Percentiles rank a stretch among this genome's conserved stretches.
These are phyloP conservation scores for Argyrosomus regius DNA, from an alignment of 2,797 vertebrate genomes.

Conservation along the genomic window DNA sequence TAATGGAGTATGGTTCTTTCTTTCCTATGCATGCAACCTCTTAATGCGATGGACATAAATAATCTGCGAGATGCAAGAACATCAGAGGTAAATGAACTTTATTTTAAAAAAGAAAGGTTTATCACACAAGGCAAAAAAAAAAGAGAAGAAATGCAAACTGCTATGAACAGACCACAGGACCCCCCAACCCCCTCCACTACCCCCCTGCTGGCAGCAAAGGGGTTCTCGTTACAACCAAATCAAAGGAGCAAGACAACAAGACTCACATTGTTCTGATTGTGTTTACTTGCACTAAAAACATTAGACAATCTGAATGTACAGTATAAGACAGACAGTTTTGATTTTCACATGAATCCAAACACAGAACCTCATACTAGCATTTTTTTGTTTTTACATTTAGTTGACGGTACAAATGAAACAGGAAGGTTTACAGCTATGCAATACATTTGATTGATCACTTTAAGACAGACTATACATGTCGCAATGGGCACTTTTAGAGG, in stretches of 20 bases:
- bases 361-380: conserved; percentile 74
- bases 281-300: conserved; percentile 84
- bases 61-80: conserved; percentile 32
- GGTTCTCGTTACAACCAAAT: conserved; percentile 94
- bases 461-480: conserved; percentile 81
- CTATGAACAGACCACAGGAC: conserved; percentile 93
- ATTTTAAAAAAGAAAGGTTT: conserved; percentile 95
- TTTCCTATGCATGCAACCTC: neutral
- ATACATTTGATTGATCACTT: conserved; percentile 79
- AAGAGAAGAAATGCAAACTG: conserved; percentile 91
- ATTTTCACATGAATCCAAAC: conserved; percentile 81
- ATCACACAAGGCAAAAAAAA: conserved; percentile 93
- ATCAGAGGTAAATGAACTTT: conserved; percentile 91
- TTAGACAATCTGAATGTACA: conserved; percentile 80
- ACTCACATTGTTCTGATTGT: conserved; percentile 83
- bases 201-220: conserved; percentile 84
- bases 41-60: conserved; percentile 19
- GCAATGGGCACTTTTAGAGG: conserved; percentile 80
- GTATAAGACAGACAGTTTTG: conserved; percentile 78
- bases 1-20: neutral
- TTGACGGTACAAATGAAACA: conserved; percentile 80
- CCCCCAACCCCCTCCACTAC: conserved; percentile 66
- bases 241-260: conserved; percentile 86
- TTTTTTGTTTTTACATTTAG: conserved; percentile 70
- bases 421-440: conserved; percentile 78